A percentile compares a stretch with the other conserved stretches of the same genome.
Conservation (phyloP, 2,888 invertebrate genomes). For the Gastracanthus pulcherrimus region DNA sequence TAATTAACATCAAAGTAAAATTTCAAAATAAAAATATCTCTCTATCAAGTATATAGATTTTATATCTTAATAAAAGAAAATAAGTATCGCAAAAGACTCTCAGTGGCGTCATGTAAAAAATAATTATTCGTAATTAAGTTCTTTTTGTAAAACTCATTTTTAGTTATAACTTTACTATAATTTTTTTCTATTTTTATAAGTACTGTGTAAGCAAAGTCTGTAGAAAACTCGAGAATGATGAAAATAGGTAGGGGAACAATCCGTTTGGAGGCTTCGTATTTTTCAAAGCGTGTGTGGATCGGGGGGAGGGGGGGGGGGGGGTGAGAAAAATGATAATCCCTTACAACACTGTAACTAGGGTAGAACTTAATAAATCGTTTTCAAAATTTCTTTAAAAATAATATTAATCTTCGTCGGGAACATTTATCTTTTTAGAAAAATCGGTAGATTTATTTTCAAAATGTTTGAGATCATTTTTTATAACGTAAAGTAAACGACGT, state of each 20-base stretch:
- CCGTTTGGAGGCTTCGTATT: background rate
- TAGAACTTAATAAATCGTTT: slow-evolving; percentile 10
- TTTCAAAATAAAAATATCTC: no score
- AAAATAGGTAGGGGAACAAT: background rate
- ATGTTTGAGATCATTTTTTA: background rate
- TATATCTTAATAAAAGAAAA: no score
- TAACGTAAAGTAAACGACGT: background rate
- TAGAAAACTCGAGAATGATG: background rate
- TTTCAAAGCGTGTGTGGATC: background rate
- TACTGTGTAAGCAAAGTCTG: background rate
- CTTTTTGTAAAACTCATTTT: background rate
- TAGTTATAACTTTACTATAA: background rate
- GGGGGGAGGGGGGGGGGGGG: background rate
- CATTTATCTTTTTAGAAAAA: background rate
- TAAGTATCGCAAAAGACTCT: no score
- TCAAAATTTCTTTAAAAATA: background rate
- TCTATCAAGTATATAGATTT: no score
- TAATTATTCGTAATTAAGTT: no score
- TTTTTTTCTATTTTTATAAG: background rate
- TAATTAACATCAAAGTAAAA: no score
- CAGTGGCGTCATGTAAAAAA: no score
- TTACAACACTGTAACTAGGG: background rate
- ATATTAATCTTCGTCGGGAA: background rate
- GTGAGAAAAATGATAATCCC: slow-evolving; percentile 17
- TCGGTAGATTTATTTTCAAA: background rate